Percentiles rank a stretch among this genome's conserved stretches.
phyloP scores from a whole-genome alignment of 2,888 invertebrate genomes.

The Acronicta psi region DNA sequence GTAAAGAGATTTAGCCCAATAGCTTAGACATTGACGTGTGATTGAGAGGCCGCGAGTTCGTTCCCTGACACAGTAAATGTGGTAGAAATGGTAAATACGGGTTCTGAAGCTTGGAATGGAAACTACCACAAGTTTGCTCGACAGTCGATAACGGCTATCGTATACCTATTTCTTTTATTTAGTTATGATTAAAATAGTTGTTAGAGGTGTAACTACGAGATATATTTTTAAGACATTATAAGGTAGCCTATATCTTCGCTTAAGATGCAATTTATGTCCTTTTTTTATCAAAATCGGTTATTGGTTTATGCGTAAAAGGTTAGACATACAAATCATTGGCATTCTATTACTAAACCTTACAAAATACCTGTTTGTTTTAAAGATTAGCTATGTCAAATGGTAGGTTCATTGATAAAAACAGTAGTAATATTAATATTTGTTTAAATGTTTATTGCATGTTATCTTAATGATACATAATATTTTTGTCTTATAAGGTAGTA shows the following conservation, averaged over 20 bases:
- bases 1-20: constrained; percentile 12
- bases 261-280: no score
- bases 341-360: no score
- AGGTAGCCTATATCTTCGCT: no score
- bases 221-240: no score
- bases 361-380: not conserved
- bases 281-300: no score
- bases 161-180: no score
- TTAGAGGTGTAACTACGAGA: no score
- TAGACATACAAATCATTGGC: no score
- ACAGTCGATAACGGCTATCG: no score
- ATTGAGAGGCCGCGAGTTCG: constrained; percentile 3
- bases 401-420: not conserved
- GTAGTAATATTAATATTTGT: not conserved
- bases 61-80: not conserved
- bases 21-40: constrained; percentile 3
- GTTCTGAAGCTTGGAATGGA: not conserved
- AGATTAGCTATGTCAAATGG: not conserved
- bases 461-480: constrained; percentile 1
- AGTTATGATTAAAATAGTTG: no score
- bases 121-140: no score
- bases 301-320: no score
- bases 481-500: constrained; percentile 22
- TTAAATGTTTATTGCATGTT: not conserved
- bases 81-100: not conserved